These are phyloP conservation scores for Idaea aversata DNA, from an alignment of 2,888 invertebrate genomes.

Conservation along the genomic window DNA sequence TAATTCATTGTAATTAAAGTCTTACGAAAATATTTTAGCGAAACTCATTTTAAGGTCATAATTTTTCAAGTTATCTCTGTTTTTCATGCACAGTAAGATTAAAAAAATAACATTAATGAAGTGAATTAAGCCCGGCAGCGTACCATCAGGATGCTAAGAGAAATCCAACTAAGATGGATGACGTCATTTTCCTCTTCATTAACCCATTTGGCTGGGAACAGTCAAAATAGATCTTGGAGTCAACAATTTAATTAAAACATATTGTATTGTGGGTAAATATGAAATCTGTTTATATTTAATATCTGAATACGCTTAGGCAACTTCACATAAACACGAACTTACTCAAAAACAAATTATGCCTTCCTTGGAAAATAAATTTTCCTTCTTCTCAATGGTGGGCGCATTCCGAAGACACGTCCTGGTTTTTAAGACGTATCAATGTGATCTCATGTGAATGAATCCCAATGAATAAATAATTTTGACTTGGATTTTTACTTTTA, in stretches of 20 bases:
- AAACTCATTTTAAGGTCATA: slow-evolving; percentile 40
- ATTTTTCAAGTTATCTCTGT: slow-evolving; percentile 42
- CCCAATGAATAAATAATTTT: too few species aligned
- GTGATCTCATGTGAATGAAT: too few species aligned
- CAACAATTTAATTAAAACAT: slow-evolving; percentile 32
- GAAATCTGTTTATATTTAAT: too few species aligned
- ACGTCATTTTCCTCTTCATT: slow-evolving; percentile 74
- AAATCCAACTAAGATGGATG: slow-evolving; percentile 74
- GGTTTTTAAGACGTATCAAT: too few species aligned
- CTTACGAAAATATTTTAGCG: slow-evolving; percentile 25
- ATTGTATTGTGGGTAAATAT: slow-evolving; percentile 9
- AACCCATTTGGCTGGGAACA: slow-evolving; percentile 65
- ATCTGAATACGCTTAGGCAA: too few species aligned
- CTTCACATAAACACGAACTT: too few species aligned
- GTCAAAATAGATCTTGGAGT: slow-evolving; percentile 58
- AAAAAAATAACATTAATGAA: slow-evolving; percentile 62
- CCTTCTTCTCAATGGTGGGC: too few species aligned
- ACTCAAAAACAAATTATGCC: too few species aligned
- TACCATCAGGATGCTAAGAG: slow-evolving; percentile 57
- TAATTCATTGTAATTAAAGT: slow-evolving; percentile 30
- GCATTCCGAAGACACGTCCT: too few species aligned
- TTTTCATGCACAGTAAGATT: slow-evolving; percentile 44
- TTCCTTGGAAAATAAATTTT: too few species aligned
- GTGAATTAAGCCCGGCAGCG: slow-evolving; percentile 59
- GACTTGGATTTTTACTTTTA: too few species aligned